These are phyloP conservation scores for Thinocorus orbignyianus DNA, from an alignment of 2,113 vertebrate species.

Conservation along the genomic window DNA sequence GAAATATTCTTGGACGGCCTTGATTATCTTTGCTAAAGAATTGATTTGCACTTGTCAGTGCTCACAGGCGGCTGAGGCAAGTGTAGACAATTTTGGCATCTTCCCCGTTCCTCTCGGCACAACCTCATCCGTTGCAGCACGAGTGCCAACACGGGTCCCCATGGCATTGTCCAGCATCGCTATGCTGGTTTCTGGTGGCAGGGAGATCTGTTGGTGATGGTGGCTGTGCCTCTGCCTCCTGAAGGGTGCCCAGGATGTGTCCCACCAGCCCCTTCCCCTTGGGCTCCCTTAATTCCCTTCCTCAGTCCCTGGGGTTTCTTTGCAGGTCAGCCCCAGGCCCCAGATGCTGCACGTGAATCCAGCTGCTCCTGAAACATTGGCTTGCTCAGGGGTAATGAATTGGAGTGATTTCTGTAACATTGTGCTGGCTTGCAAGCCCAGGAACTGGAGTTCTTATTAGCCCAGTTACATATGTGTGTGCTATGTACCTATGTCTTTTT, in stretches of 20 bases:
- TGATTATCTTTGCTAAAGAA: neutral
- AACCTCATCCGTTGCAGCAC: neutral
- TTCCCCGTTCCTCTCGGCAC: neutral
- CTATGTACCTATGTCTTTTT: rapidly evolving
- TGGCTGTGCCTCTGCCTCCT: rapidly evolving
- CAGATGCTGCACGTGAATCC: rapidly evolving
- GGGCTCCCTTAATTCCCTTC: neutral
- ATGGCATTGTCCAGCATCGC: rapidly evolving
- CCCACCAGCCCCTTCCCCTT: no score
- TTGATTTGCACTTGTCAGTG: neutral
- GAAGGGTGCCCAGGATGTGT: rapidly evolving
- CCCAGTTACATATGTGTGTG: rapidly evolving
- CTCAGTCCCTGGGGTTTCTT: neutral
- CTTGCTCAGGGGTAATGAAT: neutral
- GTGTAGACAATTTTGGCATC: neutral
- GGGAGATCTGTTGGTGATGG: neutral
- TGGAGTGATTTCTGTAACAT: rapidly evolving
- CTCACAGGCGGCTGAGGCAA: neutral
- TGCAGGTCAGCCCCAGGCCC: no score
- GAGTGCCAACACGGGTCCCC: neutral
- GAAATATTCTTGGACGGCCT: neutral
- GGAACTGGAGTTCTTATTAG: neutral
- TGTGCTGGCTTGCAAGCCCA: neutral
- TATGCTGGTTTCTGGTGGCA: rapidly evolving
- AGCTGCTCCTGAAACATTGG: neutral